Percentiles rank a stretch among this genome's conserved stretches.
Conservation (phyloP, 2,888 invertebrate species). For the Calliphora vomitoria region DNA sequence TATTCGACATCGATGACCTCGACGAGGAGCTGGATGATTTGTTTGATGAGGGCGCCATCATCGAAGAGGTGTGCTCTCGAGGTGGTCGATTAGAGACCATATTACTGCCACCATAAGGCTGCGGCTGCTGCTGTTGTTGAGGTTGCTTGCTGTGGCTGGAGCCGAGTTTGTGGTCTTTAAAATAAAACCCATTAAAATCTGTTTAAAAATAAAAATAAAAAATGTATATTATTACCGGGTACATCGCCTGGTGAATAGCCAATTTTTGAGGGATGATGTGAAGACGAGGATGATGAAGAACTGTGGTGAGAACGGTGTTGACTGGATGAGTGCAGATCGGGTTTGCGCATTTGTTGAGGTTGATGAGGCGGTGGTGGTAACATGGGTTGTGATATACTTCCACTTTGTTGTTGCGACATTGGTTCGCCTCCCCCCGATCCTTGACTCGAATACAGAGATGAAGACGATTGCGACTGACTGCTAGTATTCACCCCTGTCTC, state of each 20-base stretch:
- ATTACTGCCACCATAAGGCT: conserved; percentile 74
- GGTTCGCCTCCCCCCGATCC: conserved; percentile 57
- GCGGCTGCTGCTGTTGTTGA: conserved; percentile 78
- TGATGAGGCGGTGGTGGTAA: conserved; percentile 80
- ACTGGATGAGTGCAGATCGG: conserved; percentile 79
- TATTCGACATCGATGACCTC: conserved; percentile 67
- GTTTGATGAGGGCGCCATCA: conserved; percentile 73
- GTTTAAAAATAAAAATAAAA: conserved; percentile 54
- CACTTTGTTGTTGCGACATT: conserved; percentile 54
- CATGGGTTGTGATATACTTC: conserved; percentile 73
- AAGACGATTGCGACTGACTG: conserved; percentile 72
- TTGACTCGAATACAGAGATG: conserved; percentile 70
- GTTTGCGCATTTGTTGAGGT: conserved; percentile 79
- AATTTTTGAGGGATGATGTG: conserved; percentile 77
- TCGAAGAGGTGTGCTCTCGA: conserved; percentile 76
- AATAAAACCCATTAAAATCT: conserved; percentile 60
- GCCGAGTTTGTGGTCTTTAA: conserved; percentile 79
- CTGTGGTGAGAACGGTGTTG: conserved; percentile 82
- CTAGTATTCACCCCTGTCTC: conserved; percentile 78
- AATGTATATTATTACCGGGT: conserved; percentile 77
- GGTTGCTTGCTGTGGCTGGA: conserved; percentile 69
- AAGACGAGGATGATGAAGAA: conserved; percentile 77
- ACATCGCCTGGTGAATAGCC: conserved; percentile 79
- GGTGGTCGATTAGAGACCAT: conserved; percentile 76
- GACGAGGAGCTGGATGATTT: conserved; percentile 73